These are phyloP conservation scores for Furnarius figulus DNA, from an alignment of 2,113 vertebrate genomes.

Conservation along the genomic window DNA sequence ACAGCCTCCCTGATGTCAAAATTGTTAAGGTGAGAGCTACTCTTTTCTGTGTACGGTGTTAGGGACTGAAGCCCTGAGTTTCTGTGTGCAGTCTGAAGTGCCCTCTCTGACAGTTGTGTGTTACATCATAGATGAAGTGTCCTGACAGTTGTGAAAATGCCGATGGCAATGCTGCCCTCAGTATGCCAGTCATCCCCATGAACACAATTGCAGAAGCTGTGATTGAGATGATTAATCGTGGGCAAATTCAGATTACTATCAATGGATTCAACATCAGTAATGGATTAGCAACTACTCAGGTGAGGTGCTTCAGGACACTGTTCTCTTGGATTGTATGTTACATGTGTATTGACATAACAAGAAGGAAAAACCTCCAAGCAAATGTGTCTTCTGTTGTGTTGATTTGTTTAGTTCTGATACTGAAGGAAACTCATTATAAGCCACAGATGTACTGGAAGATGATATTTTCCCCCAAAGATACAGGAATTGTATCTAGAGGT, in stretches of 20 bases:
- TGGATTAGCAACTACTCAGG: constrained; percentile 97
- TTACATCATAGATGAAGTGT: constrained; percentile 87
- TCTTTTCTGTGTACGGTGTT: neutral
- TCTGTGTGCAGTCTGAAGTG: neutral
- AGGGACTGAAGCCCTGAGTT: neutral
- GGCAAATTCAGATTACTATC: constrained; percentile 98
- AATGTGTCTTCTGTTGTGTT: neutral
- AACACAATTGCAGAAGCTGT: constrained; percentile 98
- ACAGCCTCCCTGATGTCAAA: constrained; percentile 97
- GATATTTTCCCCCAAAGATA: neutral
- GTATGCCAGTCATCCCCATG: constrained; percentile 98
- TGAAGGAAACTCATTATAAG: neutral
- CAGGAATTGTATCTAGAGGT: neutral
- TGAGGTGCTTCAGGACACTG: constrained; percentile 28
- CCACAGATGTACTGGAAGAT: neutral
- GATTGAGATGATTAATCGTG: constrained; percentile 99
- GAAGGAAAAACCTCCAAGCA: neutral
- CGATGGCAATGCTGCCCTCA: constrained; percentile 88
- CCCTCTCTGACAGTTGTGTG: neutral
- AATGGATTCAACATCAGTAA: constrained; percentile 98
- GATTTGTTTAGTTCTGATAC: neutral
- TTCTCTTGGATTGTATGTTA: neutral
- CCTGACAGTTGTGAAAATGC: constrained; percentile 86
- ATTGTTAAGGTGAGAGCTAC: constrained; percentile 87
- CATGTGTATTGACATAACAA: neutral